These are phyloP conservation scores for Noctilio leporinus DNA, from an alignment of 2,113 vertebrate genomes.

Conservation along the genomic window DNA sequence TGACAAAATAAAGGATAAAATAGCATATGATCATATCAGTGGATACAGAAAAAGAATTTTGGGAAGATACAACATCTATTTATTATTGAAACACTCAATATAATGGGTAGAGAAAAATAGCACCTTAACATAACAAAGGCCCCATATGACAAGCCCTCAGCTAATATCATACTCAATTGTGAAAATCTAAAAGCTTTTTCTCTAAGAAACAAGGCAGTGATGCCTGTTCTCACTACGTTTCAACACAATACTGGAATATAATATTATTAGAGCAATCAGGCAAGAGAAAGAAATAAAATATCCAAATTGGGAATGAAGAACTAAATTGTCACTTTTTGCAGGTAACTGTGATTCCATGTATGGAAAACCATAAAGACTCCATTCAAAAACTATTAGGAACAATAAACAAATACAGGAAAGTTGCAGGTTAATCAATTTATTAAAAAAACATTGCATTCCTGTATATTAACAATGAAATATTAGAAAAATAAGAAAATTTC, in stretches of 20 bases:
- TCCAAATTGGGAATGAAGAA: background rate
- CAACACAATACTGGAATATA: background rate
- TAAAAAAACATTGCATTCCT: background rate
- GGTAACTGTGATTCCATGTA: background rate
- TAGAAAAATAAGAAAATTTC: background rate
- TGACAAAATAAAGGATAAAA: background rate
- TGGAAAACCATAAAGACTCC: background rate
- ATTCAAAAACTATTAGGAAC: background rate
- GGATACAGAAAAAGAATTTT: background rate
- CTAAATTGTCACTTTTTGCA: background rate
- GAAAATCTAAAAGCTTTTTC: background rate
- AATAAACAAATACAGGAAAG: background rate
- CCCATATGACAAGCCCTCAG: background rate
- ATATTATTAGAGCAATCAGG: background rate
- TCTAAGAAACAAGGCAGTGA: background rate
- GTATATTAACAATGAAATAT: background rate
- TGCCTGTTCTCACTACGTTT: background rate
- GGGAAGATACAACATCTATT: background rate
- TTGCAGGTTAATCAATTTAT: background rate
- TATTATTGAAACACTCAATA: background rate
- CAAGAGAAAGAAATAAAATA: background rate
- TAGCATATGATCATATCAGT: background rate
- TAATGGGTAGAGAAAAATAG: background rate
- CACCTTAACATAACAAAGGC: background rate
- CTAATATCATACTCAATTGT: background rate